phyloP scores from a whole-genome alignment of 2,113 vertebrate genomes.

The Gobiocypris rarus region DNA sequence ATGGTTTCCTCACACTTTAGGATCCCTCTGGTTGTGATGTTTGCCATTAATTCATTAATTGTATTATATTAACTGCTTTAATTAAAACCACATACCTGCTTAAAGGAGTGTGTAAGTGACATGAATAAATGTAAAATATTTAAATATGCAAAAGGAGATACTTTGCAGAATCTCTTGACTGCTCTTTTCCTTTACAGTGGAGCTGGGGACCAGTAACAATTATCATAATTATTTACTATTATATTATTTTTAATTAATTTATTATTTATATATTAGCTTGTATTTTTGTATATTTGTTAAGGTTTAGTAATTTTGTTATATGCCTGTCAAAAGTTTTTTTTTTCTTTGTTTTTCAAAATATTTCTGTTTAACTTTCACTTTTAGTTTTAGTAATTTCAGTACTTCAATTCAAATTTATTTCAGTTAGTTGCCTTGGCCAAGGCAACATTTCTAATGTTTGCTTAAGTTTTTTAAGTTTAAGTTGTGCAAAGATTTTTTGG shows the following conservation, averaged over 20 bases:
- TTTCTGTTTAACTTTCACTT: neutral
- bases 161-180: neutral
- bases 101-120: neutral
- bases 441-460: too few species aligned
- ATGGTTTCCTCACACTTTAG: neutral
- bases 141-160: neutral
- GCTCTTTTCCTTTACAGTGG: neutral
- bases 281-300: neutral
- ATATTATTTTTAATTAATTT: neutral
- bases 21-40: neutral
- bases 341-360: neutral
- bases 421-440: too few species aligned
- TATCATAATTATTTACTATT: neutral
- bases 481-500: neutral
- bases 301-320: neutral
- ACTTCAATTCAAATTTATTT: too few species aligned
- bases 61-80: neutral
- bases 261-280: neutral
- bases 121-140: neutral
- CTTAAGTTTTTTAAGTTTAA: too few species aligned
- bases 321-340: neutral
- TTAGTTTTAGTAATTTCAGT: too few species aligned
- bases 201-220: neutral
- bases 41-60: neutral
- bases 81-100: neutral